Base-by-base conservation (phyloP, 1,140 invertebrate species). In the Samia ricini region DNA sequence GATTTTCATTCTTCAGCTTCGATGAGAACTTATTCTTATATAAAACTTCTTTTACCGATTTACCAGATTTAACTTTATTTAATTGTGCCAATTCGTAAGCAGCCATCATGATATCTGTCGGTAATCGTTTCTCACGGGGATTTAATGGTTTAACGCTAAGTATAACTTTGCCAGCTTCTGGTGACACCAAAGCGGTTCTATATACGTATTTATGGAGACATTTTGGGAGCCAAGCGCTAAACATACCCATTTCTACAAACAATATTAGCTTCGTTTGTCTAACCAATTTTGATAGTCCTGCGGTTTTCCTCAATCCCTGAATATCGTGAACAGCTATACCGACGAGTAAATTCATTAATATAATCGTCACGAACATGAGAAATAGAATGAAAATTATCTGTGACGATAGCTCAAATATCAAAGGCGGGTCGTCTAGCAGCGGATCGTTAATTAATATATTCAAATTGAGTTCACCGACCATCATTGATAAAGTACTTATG, bases 281-380 rank as follows among this genome's bases (percentile, higher is more conserved):
- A 0, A 94, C 93, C 0, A 95, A 83, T 68, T 94, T 94, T 0
- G 93, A 94, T 0, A 95, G 79, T 0, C 93, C 94, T 1, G 94
- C 94, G 10, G 94, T 94, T 79, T 94, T 94, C 19, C 94, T 84
- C 1, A 95, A 79, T 2, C 94, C 94, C 79, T 94, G 93, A 64
- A 94, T 94, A 76, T 94, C 93, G 49, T 93, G 92, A 1, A 94
- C 94, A 2, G 94, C 94, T 62, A 94, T 93, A 69, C 94, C 94
- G n/a, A 95, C 93, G 0, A 95, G 77, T 0, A 95, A 68, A 80
- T 94, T 95, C 94, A 95, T 95, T 2, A 95, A 72, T 18, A 94
- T 93, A 10, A 95, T 93, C 4, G 94, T 94, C 5, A 94, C 93
- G 68, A 94, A 93, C 33, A 94, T 91, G 15, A 94, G 90, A 66